Evolutionary conservation across 2,888 invertebrate genomes (phyloP).

Genomic region (Helicoverpa assulta): DNA sequence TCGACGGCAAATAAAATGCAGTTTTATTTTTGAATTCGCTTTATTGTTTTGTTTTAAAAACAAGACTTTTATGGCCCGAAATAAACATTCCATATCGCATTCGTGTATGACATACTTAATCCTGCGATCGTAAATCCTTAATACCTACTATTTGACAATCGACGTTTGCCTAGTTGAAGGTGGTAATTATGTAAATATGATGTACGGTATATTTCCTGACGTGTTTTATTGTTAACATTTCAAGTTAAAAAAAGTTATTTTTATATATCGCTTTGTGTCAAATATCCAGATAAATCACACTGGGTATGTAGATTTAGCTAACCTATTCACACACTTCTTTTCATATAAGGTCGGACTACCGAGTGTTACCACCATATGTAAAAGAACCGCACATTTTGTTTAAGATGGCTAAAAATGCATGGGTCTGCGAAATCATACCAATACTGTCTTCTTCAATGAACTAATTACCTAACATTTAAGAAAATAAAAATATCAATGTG

Average conservation of each 20-base stretch:
- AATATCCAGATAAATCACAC: no score
- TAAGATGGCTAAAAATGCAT: no score
- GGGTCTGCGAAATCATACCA: no score
- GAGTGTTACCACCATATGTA: no score
- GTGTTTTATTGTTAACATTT: background rate
- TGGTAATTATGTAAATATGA: conserved; percentile 12
- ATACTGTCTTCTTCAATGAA: no score
- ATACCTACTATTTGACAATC: conserved; percentile 36
- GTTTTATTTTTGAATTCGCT: conserved; percentile 76
- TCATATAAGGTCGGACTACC: no score
- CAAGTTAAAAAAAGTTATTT: no score
- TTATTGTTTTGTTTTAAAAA: conserved; percentile 73
- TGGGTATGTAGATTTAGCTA: no score
- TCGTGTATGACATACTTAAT: conserved; percentile 58
- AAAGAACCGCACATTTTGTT: no score
- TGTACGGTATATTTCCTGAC: conserved; percentile 1
- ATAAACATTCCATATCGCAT: conserved; percentile 60
- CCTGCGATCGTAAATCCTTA: conserved; percentile 57
- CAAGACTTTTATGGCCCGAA: conserved; percentile 70
- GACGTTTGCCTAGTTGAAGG: background rate
- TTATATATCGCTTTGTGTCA: no score
- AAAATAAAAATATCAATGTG: background rate
- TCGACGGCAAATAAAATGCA: conserved; percentile 74
- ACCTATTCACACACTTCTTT: no score
- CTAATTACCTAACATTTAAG: no score